Conservation (phyloP, 1,140 invertebrate species). For the Brachionus asplanchnoidis region DNA sequence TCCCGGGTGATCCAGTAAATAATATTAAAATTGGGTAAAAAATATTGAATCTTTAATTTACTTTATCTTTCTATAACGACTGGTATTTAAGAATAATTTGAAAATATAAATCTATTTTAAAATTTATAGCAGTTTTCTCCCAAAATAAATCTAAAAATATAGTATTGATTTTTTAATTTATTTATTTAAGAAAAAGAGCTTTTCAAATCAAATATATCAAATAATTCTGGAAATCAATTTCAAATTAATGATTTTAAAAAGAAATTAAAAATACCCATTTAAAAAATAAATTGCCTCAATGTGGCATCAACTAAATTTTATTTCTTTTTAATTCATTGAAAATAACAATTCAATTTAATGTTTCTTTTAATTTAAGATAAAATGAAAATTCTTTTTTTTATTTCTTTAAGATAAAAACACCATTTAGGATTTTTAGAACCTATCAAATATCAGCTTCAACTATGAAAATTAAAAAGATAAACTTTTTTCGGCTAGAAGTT, state of each 20-base stretch:
- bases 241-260: not conserved
- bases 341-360: too few species aligned
- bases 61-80: not conserved
- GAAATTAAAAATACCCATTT: not conserved
- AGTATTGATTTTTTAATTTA: not conserved
- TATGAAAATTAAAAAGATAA: too few species aligned
- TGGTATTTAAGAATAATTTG: not conserved
- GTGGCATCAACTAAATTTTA: not conserved
- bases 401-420: too few species aligned
- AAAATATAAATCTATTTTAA: too few species aligned
- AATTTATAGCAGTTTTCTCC: too few species aligned
- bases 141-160: too few species aligned
- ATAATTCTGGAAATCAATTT: not conserved
- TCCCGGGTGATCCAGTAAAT: not conserved
- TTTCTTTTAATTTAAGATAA: too few species aligned
- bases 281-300: not conserved
- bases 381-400: too few species aligned
- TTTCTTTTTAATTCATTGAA: too few species aligned
- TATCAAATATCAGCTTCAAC: too few species aligned
- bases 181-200: not conserved
- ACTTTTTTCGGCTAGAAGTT: too few species aligned
- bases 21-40: not conserved
- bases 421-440: too few species aligned
- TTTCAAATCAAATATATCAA: not conserved
- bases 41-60: not conserved